A percentile compares a stretch with the other conserved stretches of the same genome.
These are phyloP conservation scores for Arenaria interpres DNA, from an alignment of 2,113 vertebrate genomes.

Conservation along the genomic window DNA sequence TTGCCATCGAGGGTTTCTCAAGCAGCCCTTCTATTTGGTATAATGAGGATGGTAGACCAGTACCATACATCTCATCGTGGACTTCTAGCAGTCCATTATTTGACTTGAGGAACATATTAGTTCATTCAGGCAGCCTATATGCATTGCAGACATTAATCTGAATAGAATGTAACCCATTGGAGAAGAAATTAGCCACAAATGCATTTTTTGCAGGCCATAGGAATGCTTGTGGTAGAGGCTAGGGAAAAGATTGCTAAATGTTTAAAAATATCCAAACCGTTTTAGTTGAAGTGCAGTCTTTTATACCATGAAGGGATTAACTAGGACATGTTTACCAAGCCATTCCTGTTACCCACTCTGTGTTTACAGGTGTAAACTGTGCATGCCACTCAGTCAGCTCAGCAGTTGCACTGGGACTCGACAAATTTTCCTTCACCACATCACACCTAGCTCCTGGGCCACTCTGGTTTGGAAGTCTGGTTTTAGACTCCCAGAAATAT, in stretches of 20 bases:
- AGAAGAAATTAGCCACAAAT: not conserved
- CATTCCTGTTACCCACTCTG: slow-evolving; percentile 25
- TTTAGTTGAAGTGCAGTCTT: slow-evolving; percentile 26
- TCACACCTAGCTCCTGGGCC: slow-evolving; percentile 48
- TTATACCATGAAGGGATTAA: slow-evolving; percentile 3
- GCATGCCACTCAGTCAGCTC: slow-evolving; percentile 52
- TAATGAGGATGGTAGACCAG: not conserved
- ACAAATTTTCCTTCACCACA: slow-evolving; percentile 32
- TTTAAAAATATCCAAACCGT: slow-evolving; percentile 51
- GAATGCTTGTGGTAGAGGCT: not conserved
- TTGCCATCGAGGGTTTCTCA: not conserved
- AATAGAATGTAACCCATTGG: not conserved
- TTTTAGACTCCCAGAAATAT: slow-evolving; percentile 60
- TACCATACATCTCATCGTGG: not conserved
- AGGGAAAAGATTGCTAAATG: not conserved
- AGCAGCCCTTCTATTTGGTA: not conserved
- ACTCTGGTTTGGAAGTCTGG: slow-evolving; percentile 47
- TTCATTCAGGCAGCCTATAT: not conserved
- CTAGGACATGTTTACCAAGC: slow-evolving; percentile 46
- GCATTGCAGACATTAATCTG: not conserved
- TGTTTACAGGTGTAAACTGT: slow-evolving; percentile 58
- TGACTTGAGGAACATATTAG: not conserved
- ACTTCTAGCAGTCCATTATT: not conserved
- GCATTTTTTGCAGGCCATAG: not conserved
- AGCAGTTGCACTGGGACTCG: slow-evolving; percentile 26